Evolutionary conservation across 2,797 vertebrate genomes (phyloP).

Genomic region (Neomorphus geoffroyi): DNA sequence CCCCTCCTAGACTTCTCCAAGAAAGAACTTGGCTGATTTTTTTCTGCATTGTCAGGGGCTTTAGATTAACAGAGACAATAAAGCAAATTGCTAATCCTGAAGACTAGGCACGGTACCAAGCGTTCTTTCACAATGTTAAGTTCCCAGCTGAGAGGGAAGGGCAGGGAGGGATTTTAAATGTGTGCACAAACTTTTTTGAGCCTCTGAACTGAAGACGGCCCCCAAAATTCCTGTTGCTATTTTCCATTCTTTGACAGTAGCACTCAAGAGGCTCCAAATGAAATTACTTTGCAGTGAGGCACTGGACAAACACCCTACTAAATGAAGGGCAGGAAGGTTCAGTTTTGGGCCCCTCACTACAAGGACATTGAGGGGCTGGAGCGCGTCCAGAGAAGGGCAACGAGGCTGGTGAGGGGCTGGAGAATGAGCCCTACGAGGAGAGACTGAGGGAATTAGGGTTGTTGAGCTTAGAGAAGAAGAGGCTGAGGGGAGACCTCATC

Average conservation of each 20-base stretch:
- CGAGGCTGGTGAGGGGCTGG: too few relatives aligned
- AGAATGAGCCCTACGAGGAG: too few relatives aligned
- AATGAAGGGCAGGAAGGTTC: neutral
- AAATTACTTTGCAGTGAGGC: neutral
- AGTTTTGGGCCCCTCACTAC: too few relatives aligned
- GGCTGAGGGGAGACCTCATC: too few relatives aligned
- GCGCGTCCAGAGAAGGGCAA: too few relatives aligned
- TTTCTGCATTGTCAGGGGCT: neutral
- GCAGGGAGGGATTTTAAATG: neutral
- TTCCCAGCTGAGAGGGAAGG: neutral
- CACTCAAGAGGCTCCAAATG: neutral
- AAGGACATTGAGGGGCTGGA: too few relatives aligned
- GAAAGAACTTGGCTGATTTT: neutral
- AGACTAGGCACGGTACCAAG: neutral
- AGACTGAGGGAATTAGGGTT: too few relatives aligned
- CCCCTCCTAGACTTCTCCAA: neutral
- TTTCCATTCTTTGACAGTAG: neutral
- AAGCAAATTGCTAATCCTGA: slow-evolving; percentile 18
- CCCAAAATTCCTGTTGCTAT: neutral
- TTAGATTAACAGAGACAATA: neutral
- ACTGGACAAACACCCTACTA: neutral
- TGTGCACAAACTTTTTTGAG: neutral
- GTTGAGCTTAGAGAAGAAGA: too few relatives aligned
- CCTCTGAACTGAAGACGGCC: neutral
- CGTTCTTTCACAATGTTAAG: neutral